A percentile compares a stretch with the other conserved stretches of the same genome.
These are phyloP conservation scores for Zosterops hypoxanthus DNA, from an alignment of 2,113 vertebrate genomes.

Conservation along the genomic window DNA sequence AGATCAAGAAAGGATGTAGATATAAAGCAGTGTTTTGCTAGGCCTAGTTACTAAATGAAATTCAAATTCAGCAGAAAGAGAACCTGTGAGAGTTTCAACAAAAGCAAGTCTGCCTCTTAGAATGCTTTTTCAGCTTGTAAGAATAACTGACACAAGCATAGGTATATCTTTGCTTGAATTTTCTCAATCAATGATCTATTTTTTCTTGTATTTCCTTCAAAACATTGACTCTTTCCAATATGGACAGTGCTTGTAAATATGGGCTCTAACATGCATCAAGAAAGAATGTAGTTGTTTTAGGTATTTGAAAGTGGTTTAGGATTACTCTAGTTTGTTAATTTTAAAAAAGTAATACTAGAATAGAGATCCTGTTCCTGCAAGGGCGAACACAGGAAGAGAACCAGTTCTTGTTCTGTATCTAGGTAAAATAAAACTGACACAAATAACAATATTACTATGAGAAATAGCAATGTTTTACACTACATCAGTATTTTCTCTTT, in stretches of 20 bases:
- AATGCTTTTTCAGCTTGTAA: background rate
- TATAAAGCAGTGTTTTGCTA: background rate
- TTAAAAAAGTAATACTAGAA: background rate
- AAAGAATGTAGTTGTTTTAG: background rate
- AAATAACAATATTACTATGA: background rate
- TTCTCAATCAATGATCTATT: background rate
- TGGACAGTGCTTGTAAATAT: accelerated
- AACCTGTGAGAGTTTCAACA: background rate
- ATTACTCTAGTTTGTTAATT: background rate
- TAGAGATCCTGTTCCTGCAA: background rate
- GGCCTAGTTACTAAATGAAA: background rate
- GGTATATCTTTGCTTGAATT: background rate
- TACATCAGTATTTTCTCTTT: background rate
- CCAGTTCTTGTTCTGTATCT: background rate
- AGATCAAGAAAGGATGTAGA: background rate
- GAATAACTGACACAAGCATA: background rate
- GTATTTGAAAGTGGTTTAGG: background rate
- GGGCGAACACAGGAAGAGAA: background rate
- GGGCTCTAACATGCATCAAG: accelerated
- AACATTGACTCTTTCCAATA: background rate
- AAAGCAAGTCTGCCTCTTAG: background rate
- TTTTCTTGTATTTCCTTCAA: background rate
- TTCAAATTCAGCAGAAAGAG: background rate
- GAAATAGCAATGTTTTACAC: background rate
- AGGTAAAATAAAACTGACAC: background rate